Evolutionary conservation across 2,113 vertebrate genomes (phyloP).

Genomic region (Colossoma macropomum): DNA sequence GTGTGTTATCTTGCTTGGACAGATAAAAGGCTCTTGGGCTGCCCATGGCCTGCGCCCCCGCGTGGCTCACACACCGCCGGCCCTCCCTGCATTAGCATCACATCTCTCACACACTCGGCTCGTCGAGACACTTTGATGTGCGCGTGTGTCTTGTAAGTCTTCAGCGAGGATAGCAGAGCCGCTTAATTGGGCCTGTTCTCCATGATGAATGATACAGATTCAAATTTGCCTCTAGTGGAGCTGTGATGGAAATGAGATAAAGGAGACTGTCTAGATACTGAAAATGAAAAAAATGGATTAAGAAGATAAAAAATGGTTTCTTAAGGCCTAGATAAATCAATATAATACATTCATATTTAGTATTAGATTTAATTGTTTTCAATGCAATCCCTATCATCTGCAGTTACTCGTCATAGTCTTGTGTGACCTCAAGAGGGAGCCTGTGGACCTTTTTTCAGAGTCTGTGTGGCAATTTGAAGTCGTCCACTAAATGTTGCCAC

Average conservation of each 20-base stretch:
- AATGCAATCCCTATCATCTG: not conserved
- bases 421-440: constrained; percentile 56
- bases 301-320: not conserved
- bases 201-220: constrained; percentile 32
- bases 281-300: not conserved
- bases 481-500: not conserved
- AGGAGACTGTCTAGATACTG: not conserved
- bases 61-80: not conserved
- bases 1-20: constrained; percentile 48
- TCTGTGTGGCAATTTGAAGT: not conserved
- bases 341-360: not conserved
- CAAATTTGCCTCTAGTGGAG: constrained; percentile 8
- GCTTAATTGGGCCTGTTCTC: constrained; percentile 43
- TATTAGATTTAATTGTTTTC: not conserved
- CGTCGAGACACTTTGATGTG: constrained; percentile 52
- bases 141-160: constrained; percentile 31
- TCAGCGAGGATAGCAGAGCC: not conserved
- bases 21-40: constrained; percentile 53
- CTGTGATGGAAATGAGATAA: constrained; percentile 20
- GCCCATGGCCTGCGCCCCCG: not conserved
- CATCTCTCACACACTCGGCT: constrained; percentile 24
- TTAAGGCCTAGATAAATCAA: not conserved
- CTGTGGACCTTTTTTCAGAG: constrained; percentile 40
- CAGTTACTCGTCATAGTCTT: not conserved
- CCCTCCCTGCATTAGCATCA: constrained; percentile 48